phyloP scores from a whole-genome alignment of 2,797 vertebrate genomes.

The Dryobates pubescens region DNA sequence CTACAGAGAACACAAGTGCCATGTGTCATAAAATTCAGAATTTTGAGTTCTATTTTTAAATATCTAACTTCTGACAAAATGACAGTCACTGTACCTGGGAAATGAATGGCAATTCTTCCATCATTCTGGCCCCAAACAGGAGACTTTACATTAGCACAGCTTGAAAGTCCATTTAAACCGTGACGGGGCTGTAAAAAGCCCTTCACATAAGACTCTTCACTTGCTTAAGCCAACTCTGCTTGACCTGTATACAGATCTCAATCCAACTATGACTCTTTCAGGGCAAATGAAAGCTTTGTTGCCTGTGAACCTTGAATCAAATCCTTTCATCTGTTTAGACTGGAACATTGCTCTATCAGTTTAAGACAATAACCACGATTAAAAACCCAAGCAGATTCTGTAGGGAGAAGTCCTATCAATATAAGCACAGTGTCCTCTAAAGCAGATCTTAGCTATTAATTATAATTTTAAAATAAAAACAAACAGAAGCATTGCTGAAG shows the following conservation, averaged over 20 bases:
- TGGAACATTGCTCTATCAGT: background rate
- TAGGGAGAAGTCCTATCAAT: background rate
- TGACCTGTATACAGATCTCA: background rate
- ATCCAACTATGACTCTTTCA: background rate
- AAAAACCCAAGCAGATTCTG: background rate
- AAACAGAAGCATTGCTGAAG: background rate
- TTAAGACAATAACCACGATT: background rate
- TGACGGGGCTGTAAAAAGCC: constrained; percentile 6
- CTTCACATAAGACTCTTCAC: background rate
- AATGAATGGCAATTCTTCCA: background rate
- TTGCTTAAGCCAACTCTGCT: background rate
- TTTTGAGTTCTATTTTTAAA: background rate
- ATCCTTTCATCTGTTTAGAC: background rate
- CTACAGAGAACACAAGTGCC: background rate
- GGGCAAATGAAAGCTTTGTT: background rate
- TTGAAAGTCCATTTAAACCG: constrained; percentile 46
- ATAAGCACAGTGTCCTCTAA: background rate
- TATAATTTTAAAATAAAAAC: background rate
- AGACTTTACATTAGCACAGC: constrained; percentile 23
- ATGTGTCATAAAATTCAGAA: background rate
- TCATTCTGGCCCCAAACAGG: background rate
- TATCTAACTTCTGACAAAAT: background rate
- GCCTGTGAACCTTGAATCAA: background rate
- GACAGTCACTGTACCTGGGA: background rate
- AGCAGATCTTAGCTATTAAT: background rate